Evolutionary conservation across 2,797 vertebrate genomes (phyloP).

Genomic region (Siniperca scherzeri): DNA sequence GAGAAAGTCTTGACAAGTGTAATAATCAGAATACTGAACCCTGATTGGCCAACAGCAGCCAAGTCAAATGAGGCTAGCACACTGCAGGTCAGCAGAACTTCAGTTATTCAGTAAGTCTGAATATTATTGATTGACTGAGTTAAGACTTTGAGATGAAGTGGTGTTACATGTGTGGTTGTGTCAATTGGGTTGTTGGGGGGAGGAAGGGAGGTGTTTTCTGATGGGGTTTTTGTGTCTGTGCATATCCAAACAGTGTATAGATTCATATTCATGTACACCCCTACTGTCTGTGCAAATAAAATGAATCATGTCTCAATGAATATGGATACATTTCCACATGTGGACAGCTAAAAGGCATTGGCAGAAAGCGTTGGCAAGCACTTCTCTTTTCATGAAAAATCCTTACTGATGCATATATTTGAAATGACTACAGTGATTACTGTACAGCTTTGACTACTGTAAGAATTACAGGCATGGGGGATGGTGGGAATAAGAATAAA

Average conservation of each 20-base stretch:
- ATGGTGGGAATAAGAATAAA: constrained; percentile 37
- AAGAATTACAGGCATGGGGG: constrained; percentile 32
- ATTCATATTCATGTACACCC: not conserved
- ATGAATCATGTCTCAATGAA: constrained; percentile 31
- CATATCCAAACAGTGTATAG: not conserved
- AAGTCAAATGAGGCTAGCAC: not conserved
- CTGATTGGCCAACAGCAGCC: not conserved
- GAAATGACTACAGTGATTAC: constrained; percentile 52
- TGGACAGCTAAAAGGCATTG: not conserved
- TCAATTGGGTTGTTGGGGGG: too few relatives aligned
- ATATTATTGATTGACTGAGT: too few relatives aligned
- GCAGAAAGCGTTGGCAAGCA: constrained; percentile 7
- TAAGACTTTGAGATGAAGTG: too few relatives aligned
- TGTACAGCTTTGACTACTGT: constrained; percentile 12
- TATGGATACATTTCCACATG: not conserved
- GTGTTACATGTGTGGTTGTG: too few relatives aligned
- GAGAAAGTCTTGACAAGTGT: not conserved
- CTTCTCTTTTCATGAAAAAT: constrained; percentile 62
- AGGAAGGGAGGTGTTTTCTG: too few relatives aligned
- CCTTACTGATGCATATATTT: constrained; percentile 62
- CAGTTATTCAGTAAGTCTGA: not conserved
- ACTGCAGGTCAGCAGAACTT: not conserved
- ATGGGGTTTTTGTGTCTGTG: not conserved
- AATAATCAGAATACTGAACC: not conserved
- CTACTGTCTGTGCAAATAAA: not conserved